These are phyloP conservation scores for Cotesia congregata DNA, from an alignment of 2,888 invertebrate species.

Conservation along the genomic window DNA sequence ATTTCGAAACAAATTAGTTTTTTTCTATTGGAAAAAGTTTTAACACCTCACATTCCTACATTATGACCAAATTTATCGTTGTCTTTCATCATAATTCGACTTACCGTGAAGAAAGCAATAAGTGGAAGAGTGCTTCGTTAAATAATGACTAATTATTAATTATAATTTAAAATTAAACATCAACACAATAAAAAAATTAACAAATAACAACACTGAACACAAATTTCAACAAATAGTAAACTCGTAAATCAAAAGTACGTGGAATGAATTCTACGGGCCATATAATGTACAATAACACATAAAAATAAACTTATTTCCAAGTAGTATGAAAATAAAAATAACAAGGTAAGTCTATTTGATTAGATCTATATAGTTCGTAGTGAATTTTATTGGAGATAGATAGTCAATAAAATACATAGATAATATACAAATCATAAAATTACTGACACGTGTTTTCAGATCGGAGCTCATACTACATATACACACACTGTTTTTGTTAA, in stretches of 20 bases:
- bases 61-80: background rate
- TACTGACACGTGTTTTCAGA: slow-evolving; percentile 9
- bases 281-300: background rate
- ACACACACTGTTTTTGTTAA: background rate
- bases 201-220: background rate
- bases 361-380: background rate
- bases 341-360: background rate
- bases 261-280: background rate
- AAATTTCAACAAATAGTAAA: background rate
- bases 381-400: background rate
- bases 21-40: background rate
- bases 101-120: background rate
- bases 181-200: background rate
- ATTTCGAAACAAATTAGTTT: no score
- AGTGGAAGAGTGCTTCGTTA: background rate
- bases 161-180: background rate
- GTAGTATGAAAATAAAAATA: background rate
- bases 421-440: background rate
- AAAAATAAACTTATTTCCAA: background rate
- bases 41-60: background rate
- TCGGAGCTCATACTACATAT: background rate
- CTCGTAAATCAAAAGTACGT: background rate
- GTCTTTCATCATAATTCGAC: background rate
- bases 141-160: background rate
- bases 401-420: background rate